Base-by-base conservation (phyloP, 1,140 invertebrate species). In the Heliconius melpomene region DNA sequence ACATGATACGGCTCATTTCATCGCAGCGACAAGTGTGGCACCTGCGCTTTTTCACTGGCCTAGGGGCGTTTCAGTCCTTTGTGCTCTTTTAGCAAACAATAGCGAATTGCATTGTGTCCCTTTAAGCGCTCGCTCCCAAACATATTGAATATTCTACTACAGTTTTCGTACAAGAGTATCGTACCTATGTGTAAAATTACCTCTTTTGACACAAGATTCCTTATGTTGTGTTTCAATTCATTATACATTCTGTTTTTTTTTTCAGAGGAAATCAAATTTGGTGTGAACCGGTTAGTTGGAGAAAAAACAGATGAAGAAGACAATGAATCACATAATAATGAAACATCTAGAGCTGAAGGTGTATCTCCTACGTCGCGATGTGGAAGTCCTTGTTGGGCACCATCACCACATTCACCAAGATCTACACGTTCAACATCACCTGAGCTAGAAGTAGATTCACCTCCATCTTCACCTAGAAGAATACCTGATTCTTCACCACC, bases 211-310 rank as follows among this genome's bases (percentile, higher is more conserved):
- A 38, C 7, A 72, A 72, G 71, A 72, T 72, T 38, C 16, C 71
- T 40, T 72, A 38, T 38, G 7, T 72, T 72, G 18, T 38, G 18
- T 72, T 72, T 36, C 23, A 52, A 26, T 20, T 29, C 46, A 46
- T 29, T 40, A 36, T 71, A 40, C 7, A 23, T 40, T 76, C 18
- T 40, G 36, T 82, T 36, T 87, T 91, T 91, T 85, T 79, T 95
- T 95, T 3, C 95, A 97, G 96, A 96, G 85, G 95, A 95, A 84
- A 96, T 97, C 80, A 97, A 97, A 85, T 97, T 97, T 86, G 96
- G 96, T 72, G 96, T 97, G 83, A 96, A 95, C 90, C 95, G 96
- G 83, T 90, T 97, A 80, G 96, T 97, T 72, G 94, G 95, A 54
- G 95, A 96, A 82, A 95, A 95, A 84, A 95, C 95, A 72, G 95